A percentile compares a stretch with the other conserved stretches of the same genome.
Evolutionary conservation across 2,888 invertebrate genomes (phyloP).

Genomic region (Drosophila anceps): DNA sequence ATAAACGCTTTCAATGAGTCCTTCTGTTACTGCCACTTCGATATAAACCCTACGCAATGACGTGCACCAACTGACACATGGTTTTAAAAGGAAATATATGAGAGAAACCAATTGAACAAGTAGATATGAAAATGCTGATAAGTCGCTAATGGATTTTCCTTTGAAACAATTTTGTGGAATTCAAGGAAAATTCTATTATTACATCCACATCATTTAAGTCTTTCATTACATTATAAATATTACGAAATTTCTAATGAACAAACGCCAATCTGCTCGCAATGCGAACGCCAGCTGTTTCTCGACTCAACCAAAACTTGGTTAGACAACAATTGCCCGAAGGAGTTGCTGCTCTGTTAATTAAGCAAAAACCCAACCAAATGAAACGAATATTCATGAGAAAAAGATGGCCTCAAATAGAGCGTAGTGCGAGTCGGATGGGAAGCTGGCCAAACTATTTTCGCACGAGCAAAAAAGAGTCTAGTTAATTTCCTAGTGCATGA

Average conservation of each 20-base stretch:
- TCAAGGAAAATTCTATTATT: background rate
- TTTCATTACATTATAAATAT: background rate
- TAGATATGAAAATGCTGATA: constrained; percentile 17
- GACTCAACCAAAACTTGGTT: background rate
- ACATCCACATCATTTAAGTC: background rate
- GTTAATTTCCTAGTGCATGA: constrained; percentile 76
- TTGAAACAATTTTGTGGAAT: background rate
- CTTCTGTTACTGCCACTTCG: constrained; percentile 10
- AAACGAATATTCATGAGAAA: constrained; percentile 68
- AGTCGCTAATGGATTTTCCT: constrained; percentile 23
- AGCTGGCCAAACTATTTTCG: constrained; percentile 66
- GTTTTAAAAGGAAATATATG: background rate
- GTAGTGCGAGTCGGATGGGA: constrained; percentile 50
- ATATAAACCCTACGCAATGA: constrained; percentile 2
- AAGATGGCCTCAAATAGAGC: constrained; percentile 31
- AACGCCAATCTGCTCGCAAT: background rate
- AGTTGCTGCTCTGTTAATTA: constrained; percentile 62
- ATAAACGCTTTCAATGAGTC: constrained; percentile 16
- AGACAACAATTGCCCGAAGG: constrained; percentile 19
- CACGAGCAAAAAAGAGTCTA: constrained; percentile 54
- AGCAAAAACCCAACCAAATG: constrained; percentile 11
- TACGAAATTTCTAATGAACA: background rate
- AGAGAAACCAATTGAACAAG: background rate
- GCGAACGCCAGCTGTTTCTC: constrained; percentile 32
- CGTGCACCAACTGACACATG: background rate